A percentile compares a stretch with the other conserved stretches of the same genome.
Evolutionary conservation across 2,888 invertebrate species (phyloP).

Genomic region (Brachyopa scutellaris): DNA sequence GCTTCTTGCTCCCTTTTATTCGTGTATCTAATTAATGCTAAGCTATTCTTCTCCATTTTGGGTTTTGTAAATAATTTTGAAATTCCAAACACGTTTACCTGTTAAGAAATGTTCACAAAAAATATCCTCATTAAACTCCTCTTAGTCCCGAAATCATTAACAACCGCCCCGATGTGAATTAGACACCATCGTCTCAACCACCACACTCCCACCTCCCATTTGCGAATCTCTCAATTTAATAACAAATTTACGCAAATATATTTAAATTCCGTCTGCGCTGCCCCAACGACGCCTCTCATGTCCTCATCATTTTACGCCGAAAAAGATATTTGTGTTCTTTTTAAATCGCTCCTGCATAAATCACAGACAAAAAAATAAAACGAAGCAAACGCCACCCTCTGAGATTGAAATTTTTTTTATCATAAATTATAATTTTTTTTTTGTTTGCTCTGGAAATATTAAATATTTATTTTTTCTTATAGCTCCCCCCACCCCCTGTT

Average conservation of each 20-base stretch:
- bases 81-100: constrained; percentile 49
- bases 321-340: constrained; percentile 60
- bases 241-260: constrained; percentile 65
- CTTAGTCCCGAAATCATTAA: constrained; percentile 59
- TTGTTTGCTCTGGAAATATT: constrained; percentile 20
- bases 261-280: constrained; percentile 23
- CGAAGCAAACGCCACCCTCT: not conserved
- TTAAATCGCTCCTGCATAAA: constrained; percentile 60
- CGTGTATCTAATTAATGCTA: constrained; percentile 33
- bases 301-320: constrained; percentile 51
- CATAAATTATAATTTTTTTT: constrained; percentile 52
- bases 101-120: constrained; percentile 40
- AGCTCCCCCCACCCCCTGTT: no score
- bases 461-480: constrained; percentile 48
- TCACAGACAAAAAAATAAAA: constrained; percentile 12
- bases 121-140: constrained; percentile 58
- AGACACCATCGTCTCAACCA: not conserved
- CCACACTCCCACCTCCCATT: not conserved
- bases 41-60: constrained; percentile 57
- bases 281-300: constrained; percentile 1
- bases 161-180: constrained; percentile 5
- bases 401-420: constrained; percentile 63
- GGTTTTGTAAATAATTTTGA: constrained; percentile 17
- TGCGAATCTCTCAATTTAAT: constrained; percentile 60
- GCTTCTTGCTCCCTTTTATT: no score